Evolutionary conservation across 2,797 vertebrate species (phyloP).

Genomic region (Fringilla coelebs): DNA sequence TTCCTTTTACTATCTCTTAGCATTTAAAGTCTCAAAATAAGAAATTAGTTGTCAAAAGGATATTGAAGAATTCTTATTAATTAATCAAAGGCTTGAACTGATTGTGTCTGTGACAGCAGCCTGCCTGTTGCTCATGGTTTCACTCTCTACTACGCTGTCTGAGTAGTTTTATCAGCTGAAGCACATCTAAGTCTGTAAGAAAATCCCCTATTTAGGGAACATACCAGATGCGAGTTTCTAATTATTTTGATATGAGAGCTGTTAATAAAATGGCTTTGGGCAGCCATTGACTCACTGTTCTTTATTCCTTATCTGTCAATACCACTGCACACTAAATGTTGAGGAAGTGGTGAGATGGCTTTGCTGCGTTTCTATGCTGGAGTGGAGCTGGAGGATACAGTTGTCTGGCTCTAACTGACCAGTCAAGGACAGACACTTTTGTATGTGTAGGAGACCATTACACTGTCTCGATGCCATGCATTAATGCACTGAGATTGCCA

Average conservation of each 20-base stretch:
- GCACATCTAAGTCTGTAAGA: neutral
- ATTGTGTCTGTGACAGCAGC: neutral
- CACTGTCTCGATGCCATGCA: neutral
- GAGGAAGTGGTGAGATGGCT: fast-evolving
- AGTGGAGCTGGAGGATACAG: neutral
- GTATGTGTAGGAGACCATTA: neutral
- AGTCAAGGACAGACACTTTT: neutral
- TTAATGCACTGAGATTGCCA: neutral
- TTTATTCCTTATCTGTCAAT: neutral
- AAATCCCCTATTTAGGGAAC: neutral
- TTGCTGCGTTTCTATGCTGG: neutral
- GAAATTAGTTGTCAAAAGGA: neutral
- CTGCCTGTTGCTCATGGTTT: neutral
- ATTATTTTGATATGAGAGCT: neutral
- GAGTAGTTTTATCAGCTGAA: neutral
- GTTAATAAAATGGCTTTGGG: neutral
- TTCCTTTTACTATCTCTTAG: neutral
- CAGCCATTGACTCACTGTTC: neutral
- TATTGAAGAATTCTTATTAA: neutral
- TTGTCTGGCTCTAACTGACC: neutral
- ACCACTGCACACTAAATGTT: neutral
- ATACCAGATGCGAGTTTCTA: neutral
- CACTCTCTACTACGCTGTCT: fast-evolving
- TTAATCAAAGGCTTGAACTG: neutral
- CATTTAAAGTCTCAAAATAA: neutral